Conservation (phyloP, 2,888 invertebrate species). For the Aleiodes leptofemur region DNA sequence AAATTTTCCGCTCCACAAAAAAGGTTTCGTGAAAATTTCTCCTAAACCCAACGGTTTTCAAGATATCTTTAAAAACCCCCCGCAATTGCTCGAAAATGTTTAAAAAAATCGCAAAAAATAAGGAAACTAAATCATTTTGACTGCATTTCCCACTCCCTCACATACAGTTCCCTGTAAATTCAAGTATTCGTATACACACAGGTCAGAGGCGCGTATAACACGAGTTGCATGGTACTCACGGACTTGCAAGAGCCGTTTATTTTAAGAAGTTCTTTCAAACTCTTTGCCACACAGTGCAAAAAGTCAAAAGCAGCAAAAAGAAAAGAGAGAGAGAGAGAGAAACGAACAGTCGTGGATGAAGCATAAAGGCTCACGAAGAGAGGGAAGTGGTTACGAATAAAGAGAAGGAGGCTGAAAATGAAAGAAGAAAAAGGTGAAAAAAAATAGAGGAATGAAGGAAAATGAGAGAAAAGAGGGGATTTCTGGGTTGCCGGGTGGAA, state of each 20-base stretch:
- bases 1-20: too few species aligned
- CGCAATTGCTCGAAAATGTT: too few species aligned
- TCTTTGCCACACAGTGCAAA: constrained; percentile 54
- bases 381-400: constrained; percentile 26
- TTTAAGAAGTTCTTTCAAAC: constrained; percentile 70
- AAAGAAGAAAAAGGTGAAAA: constrained; percentile 49
- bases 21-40: too few species aligned
- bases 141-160: not conserved
- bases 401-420: constrained; percentile 33
- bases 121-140: too few species aligned
- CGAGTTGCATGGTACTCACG: constrained; percentile 39
- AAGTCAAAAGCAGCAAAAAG: constrained; percentile 37
- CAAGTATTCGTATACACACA: constrained; percentile 9
- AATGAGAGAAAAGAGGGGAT: constrained; percentile 44
- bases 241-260: constrained; percentile 63
- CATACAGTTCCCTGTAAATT: not conserved
- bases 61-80: too few species aligned
- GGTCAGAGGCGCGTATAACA: constrained; percentile 3
- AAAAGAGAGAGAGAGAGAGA: constrained; percentile 41
- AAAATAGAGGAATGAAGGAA: constrained; percentile 39
- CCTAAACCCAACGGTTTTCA: too few species aligned
- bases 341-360: constrained; percentile 43
- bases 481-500: not conserved
- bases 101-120: too few species aligned
- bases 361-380: constrained; percentile 44